phyloP scores from a whole-genome alignment of 2,888 invertebrate genomes.

The Rugalucina vietnamica region DNA sequence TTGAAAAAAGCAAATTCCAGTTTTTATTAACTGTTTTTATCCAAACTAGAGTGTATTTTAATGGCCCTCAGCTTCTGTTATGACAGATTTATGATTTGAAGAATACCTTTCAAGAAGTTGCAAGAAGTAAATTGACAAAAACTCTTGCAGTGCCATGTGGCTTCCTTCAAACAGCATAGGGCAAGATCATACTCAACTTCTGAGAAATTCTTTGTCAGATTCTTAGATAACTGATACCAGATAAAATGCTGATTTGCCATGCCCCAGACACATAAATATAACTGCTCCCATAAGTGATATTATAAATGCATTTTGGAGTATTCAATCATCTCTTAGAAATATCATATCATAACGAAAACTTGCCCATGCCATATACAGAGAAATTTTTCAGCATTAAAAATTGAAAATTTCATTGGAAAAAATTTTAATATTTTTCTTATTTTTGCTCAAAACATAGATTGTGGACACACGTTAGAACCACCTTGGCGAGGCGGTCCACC shows the following conservation, averaged over 20 bases:
- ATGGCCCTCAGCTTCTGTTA: not conserved
- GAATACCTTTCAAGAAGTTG: not conserved
- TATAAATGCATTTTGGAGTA: not conserved
- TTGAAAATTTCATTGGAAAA: too few relatives aligned
- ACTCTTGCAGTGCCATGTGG: not conserved
- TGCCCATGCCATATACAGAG: too few relatives aligned
- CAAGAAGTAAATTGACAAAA: not conserved
- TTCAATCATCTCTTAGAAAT: conserved; percentile 5
- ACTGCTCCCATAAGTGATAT: not conserved
- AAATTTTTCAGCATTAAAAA: too few relatives aligned
- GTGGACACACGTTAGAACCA: too few relatives aligned
- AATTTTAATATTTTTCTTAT: too few relatives aligned
- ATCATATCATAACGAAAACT: too few relatives aligned
- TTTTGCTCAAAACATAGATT: too few relatives aligned
- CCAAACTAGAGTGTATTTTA: not conserved
- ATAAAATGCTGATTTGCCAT: conserved; percentile 6
- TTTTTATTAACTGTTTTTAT: conserved; percentile 10
- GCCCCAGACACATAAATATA: conserved; percentile 6
- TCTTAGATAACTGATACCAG: conserved; percentile 1
- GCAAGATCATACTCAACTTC: not conserved
- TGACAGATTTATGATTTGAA: not conserved
- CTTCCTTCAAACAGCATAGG: not conserved
- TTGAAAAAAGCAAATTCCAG: not conserved
- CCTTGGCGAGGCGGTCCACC: too few relatives aligned
- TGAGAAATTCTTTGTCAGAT: not conserved